A percentile compares a stretch with the other conserved stretches of the same genome.
Conservation (phyloP, 2,113 vertebrate species). For the Chaetura pelagica region DNA sequence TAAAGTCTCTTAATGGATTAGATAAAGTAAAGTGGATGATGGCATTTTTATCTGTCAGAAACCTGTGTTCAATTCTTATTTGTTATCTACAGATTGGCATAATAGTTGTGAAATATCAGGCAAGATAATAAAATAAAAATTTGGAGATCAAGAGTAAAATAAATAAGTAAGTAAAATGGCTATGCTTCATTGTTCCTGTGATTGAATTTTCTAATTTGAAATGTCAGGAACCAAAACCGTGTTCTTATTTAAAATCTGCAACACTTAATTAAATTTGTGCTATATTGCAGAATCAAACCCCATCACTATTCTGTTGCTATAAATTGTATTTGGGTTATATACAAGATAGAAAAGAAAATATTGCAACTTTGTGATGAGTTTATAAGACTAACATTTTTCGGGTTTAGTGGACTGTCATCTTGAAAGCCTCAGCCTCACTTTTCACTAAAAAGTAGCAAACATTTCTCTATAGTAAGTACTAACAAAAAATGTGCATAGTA, state of each 20-base stretch:
- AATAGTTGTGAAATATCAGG: background rate
- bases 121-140: background rate
- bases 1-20: background rate
- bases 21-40: background rate
- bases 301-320: background rate
- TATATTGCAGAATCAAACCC: background rate
- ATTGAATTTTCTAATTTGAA: slow-evolving; percentile 39
- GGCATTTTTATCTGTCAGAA: background rate
- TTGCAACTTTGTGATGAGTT: background rate
- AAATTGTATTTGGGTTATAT: slow-evolving; percentile 2
- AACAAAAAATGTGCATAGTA: background rate
- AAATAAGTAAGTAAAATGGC: background rate
- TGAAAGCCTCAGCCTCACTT: background rate
- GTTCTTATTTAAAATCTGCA: slow-evolving; percentile 36
- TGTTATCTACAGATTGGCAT: background rate
- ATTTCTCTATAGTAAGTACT: background rate
- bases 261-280: slow-evolving; percentile 43
- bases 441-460: background rate
- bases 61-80: background rate
- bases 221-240: background rate
- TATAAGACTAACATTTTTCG: background rate
- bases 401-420: background rate
- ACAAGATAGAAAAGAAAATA: slow-evolving; percentile 8
- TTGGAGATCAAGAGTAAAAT: background rate
- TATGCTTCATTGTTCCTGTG: slow-evolving; percentile 23